Percentiles rank a stretch among this genome's conserved stretches.
Conservation (phyloP, 2,797 vertebrate species). For the Crypturellus tataupa region DNA sequence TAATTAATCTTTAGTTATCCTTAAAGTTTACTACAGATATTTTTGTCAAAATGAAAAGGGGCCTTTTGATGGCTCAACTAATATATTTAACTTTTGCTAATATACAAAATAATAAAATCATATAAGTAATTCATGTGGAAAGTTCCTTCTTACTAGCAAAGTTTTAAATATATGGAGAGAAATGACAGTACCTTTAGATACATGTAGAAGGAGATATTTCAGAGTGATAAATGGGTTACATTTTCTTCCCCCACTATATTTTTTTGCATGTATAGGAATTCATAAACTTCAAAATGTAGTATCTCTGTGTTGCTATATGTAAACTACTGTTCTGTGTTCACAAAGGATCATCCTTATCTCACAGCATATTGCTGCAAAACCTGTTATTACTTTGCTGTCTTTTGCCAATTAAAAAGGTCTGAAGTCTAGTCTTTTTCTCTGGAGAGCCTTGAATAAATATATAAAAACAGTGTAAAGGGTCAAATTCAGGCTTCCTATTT, state of each 20-base stretch:
- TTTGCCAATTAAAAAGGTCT: not conserved
- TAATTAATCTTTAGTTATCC: not conserved
- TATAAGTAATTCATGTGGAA: not conserved
- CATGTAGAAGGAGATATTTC: fast-evolving
- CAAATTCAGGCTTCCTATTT: not conserved
- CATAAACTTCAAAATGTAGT: not conserved
- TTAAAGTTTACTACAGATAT: not conserved
- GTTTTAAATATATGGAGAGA: not conserved
- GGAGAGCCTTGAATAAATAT: not conserved
- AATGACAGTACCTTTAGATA: not conserved
- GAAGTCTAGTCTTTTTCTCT: not conserved
- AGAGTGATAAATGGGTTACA: not conserved
- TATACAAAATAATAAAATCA: constrained; percentile 7
- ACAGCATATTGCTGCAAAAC: not conserved
- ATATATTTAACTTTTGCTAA: not conserved
- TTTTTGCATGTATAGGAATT: not conserved
- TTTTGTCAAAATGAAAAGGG: constrained; percentile 16
- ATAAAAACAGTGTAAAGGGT: not conserved
- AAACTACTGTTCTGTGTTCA: not conserved
- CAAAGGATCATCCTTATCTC: not conserved
- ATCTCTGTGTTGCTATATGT: not conserved
- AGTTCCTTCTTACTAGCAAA: not conserved
- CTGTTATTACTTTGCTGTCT: not conserved
- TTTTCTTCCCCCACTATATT: fast-evolving
- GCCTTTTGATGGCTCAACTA: not conserved